Conservation (phyloP, 2,888 invertebrate species). For the Stegana nigrithorax region DNA sequence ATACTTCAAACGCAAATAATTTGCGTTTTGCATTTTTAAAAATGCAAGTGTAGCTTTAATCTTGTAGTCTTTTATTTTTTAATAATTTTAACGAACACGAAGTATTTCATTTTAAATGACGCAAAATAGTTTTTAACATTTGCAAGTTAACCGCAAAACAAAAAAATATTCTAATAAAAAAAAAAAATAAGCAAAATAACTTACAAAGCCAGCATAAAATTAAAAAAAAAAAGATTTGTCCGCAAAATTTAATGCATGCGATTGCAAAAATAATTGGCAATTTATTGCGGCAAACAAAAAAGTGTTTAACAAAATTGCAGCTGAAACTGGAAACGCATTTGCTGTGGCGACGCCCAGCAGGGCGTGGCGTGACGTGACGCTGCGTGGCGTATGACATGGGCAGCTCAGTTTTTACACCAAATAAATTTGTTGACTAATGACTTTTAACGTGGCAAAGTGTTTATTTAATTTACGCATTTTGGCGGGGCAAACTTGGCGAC, state of each 20-base stretch:
- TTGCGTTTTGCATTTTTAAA: too few species aligned
- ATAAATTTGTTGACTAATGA: conserved; percentile 18
- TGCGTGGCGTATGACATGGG: neutral
- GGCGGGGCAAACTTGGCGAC: neutral
- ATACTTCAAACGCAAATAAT: too few species aligned
- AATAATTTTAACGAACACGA: too few species aligned
- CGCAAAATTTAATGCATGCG: conserved; percentile 8
- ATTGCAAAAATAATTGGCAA: conserved; percentile 10
- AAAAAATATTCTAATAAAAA: neutral
- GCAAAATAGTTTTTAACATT: neutral
- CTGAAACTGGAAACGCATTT: too few species aligned
- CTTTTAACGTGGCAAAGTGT: conserved; percentile 14
- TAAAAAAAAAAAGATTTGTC: neutral
- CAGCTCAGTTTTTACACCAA: conserved; percentile 1
- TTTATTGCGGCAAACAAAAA: conserved; percentile 7
- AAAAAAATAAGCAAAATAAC: neutral
- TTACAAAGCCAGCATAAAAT: neutral
- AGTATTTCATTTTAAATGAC: too few species aligned
- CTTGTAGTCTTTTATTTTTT: too few species aligned
- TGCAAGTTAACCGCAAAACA: too few species aligned
- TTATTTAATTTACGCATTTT: conserved; percentile 18
- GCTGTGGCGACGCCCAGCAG: too few species aligned
- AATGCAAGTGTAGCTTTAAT: too few species aligned
- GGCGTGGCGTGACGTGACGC: neutral
- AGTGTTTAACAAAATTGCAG: too few species aligned